Percentiles rank a stretch among this genome's conserved stretches.
phyloP scores from a whole-genome alignment of 2,888 invertebrate species.

The Drosophila nigricruria region DNA sequence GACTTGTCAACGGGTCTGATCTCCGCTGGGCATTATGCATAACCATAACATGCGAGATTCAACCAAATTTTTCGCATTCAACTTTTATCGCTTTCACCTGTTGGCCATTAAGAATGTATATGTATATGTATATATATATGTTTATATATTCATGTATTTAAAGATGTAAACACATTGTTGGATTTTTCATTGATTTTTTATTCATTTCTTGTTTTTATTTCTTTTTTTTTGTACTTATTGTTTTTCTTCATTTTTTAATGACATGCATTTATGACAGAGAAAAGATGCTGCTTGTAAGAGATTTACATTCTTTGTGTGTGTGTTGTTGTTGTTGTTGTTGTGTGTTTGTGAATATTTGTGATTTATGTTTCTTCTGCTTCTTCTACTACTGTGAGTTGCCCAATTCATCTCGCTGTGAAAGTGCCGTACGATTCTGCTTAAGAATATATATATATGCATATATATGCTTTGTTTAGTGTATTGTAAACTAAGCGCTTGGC shows the following conservation, averaged over 20 bases:
- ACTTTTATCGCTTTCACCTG: constrained; percentile 67
- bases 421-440: constrained; percentile 69
- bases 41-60: constrained; percentile 32
- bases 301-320: constrained; percentile 75
- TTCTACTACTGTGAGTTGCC: constrained; percentile 47
- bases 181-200: constrained; percentile 76
- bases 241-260: constrained; percentile 83
- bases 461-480: constrained; percentile 33
- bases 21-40: constrained; percentile 41
- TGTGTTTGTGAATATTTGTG: constrained; percentile 39
- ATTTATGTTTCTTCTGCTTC: constrained; percentile 47
- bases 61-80: constrained; percentile 23
- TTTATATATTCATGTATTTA: background rate
- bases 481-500: constrained; percentile 51
- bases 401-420: constrained; percentile 66
- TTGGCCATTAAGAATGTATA: constrained; percentile 39
- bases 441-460: constrained; percentile 20
- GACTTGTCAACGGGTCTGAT: constrained; percentile 62
- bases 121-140: constrained; percentile 26
- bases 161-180: constrained; percentile 42
- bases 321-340: constrained; percentile 32
- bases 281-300: constrained; percentile 61
- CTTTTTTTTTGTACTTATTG: constrained; percentile 66
- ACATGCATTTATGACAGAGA: constrained; percentile 84
- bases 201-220: constrained; percentile 66